These are phyloP conservation scores for Myripristis jacobus DNA, from an alignment of 2,797 vertebrate species.

Conservation along the genomic window DNA sequence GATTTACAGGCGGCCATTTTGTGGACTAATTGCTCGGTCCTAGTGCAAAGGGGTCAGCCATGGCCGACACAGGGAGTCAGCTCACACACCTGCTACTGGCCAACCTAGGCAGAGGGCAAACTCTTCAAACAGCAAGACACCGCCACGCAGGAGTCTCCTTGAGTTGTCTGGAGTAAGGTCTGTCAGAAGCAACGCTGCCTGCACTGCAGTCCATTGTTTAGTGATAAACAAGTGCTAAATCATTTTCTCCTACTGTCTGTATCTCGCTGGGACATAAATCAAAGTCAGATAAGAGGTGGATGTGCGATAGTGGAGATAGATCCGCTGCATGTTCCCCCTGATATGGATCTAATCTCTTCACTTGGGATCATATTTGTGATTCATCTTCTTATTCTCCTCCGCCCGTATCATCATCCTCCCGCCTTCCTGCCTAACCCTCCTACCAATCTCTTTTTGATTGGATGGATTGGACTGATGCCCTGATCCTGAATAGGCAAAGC, in stretches of 20 bases:
- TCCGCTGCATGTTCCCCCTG: constrained; percentile 40
- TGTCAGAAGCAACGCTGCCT: constrained; percentile 38
- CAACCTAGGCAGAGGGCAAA: constrained; percentile 38
- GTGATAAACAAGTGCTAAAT: constrained; percentile 59
- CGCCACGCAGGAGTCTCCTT: constrained; percentile 64
- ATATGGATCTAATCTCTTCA: constrained; percentile 74
- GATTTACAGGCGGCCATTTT: constrained; percentile 83
- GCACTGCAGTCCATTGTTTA: constrained; percentile 39
- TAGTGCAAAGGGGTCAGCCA: constrained; percentile 74
- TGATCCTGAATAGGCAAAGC: constrained; percentile 6
- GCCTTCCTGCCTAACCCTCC: constrained; percentile 42
- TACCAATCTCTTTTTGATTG: constrained; percentile 42
- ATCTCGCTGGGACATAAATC: constrained; percentile 60
- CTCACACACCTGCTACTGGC: constrained; percentile 60
- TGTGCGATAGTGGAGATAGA: constrained; percentile 59
- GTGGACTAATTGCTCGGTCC: constrained; percentile 79
- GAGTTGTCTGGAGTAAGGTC: constrained; percentile 46
- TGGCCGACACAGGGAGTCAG: constrained; percentile 47
- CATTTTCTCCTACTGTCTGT: constrained; percentile 27
- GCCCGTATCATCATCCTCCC: constrained; percentile 45
- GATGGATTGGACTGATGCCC: constrained; percentile 36
- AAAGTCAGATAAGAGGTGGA: constrained; percentile 64
- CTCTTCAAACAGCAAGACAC: constrained; percentile 51
- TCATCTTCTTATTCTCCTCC: constrained; percentile 54
- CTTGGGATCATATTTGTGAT: constrained; percentile 63